These are phyloP conservation scores for Zaprionus davidi DNA, from an alignment of 1,140 invertebrate species.

Conservation along the genomic window DNA sequence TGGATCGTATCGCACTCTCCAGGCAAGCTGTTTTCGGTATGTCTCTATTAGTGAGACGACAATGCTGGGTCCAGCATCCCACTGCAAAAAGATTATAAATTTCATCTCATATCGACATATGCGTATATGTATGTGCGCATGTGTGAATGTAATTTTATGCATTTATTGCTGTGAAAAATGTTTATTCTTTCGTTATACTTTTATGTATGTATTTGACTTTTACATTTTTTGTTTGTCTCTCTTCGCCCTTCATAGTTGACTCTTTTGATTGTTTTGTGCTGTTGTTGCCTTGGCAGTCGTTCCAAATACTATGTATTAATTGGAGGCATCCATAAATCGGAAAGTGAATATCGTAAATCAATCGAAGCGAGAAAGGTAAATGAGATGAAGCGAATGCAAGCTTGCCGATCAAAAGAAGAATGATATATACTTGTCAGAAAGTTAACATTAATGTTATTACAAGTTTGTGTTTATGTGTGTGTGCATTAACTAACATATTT, in stretches of 20 bases:
- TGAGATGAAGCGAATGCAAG: slow-evolving; percentile 4
- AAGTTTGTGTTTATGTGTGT: neutral
- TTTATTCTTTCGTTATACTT: slow-evolving; percentile 52
- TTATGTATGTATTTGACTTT: slow-evolving; percentile 50
- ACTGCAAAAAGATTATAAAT: slow-evolving; percentile 55
- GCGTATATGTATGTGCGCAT: neutral
- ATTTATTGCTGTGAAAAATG: slow-evolving; percentile 61
- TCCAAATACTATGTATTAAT: slow-evolving; percentile 49
- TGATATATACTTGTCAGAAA: neutral
- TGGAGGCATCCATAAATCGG: slow-evolving; percentile 39
- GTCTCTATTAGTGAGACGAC: slow-evolving; percentile 55
- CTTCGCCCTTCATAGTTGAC: slow-evolving; percentile 27
- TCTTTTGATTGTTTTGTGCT: slow-evolving; percentile 27
- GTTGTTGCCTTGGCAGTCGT: slow-evolving; percentile 15
- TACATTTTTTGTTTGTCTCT: slow-evolving; percentile 30
- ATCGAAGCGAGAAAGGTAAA: slow-evolving; percentile 30
- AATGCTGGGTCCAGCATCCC: slow-evolving; percentile 27
- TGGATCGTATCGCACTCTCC: slow-evolving; percentile 5
- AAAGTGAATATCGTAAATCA: slow-evolving; percentile 49
- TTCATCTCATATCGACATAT: slow-evolving; percentile 39
- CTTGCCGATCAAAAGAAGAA: neutral
- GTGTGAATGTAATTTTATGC: slow-evolving; percentile 44
- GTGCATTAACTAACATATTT: neutral
- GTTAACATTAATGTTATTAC: neutral
- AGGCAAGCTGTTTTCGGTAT: slow-evolving; percentile 44